These are phyloP conservation scores for Celastrina argiolus DNA, from an alignment of 2,888 invertebrate genomes.

Conservation along the genomic window DNA sequence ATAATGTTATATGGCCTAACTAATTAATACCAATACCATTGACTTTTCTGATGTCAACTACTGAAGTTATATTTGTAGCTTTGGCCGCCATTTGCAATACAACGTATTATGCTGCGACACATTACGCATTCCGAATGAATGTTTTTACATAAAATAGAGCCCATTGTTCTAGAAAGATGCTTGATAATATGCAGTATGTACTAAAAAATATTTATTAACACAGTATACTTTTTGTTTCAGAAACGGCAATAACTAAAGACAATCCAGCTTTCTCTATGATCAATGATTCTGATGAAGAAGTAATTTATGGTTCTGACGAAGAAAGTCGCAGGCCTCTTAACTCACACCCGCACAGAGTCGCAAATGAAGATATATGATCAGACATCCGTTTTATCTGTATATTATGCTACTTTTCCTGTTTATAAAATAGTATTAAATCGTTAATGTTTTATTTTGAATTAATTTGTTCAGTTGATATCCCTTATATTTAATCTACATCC, in stretches of 20 bases:
- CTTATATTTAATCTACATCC: background rate
- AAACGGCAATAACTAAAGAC: constrained; percentile 95
- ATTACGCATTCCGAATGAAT: background rate
- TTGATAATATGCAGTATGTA: too few relatives aligned
- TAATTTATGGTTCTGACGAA: constrained; percentile 95
- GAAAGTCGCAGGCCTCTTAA: constrained; percentile 90
- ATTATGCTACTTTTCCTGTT: constrained; percentile 49
- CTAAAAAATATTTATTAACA: background rate
- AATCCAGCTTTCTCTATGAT: constrained; percentile 99
- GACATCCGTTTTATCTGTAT: constrained; percentile 38
- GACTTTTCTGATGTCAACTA: background rate
- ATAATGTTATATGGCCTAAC: background rate
- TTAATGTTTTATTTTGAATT: constrained; percentile 12
- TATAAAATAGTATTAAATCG: constrained; percentile 43
- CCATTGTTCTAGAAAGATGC: background rate
- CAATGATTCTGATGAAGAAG: constrained; percentile 98
- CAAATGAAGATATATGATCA: constrained; percentile 74
- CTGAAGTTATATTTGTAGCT: background rate
- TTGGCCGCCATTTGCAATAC: background rate
- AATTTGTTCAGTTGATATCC: background rate
- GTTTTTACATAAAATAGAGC: background rate
- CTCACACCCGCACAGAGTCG: constrained; percentile 79
- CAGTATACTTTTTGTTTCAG: constrained; percentile 71
- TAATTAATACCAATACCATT: background rate
- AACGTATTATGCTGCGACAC: background rate